These are phyloP conservation scores for Chromis chromis DNA, from an alignment of 2,797 vertebrate species.

Conservation along the genomic window DNA sequence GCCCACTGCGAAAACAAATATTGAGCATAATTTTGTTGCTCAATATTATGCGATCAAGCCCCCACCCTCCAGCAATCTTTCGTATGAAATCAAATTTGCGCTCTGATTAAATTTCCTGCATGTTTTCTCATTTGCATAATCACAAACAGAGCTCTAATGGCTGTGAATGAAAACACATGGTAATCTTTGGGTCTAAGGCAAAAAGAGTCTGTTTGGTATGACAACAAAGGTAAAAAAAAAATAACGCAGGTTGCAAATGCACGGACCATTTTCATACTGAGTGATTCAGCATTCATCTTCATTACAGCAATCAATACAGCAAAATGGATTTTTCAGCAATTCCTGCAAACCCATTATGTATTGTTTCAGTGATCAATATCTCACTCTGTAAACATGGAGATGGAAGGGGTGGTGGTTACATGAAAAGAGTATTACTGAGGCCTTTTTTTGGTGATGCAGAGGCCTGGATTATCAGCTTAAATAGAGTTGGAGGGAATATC, in stretches of 20 bases:
- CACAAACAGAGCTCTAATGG: constrained; percentile 81
- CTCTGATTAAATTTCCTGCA: constrained; percentile 84
- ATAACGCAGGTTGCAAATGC: constrained; percentile 47
- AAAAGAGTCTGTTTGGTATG: constrained; percentile 14
- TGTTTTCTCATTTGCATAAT: constrained; percentile 84
- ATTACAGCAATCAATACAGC: constrained; percentile 76
- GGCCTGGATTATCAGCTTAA: constrained; percentile 54
- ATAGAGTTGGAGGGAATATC: constrained; percentile 46
- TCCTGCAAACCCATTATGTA: constrained; percentile 73
- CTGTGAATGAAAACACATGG: constrained; percentile 78
- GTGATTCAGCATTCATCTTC: constrained; percentile 79
- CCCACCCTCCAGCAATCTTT: constrained; percentile 74
- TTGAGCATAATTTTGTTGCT: constrained; percentile 71
- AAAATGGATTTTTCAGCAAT: constrained; percentile 77
- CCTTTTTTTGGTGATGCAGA: constrained; percentile 23
- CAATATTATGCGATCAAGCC: constrained; percentile 66
- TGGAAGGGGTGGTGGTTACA: constrained; percentile 22
- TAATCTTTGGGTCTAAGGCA: constrained; percentile 60
- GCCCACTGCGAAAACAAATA: constrained; percentile 71
- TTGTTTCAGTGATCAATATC: constrained; percentile 73
- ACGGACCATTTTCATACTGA: constrained; percentile 63
- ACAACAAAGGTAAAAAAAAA: constrained; percentile 9
- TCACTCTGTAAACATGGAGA: constrained; percentile 56
- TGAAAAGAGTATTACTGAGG: constrained; percentile 33
- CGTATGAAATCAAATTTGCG: constrained; percentile 82